A percentile compares a stretch with the other conserved stretches of the same genome.
Conservation (phyloP, 2,797 vertebrate species). For the Coranthus polyacanthus region DNA sequence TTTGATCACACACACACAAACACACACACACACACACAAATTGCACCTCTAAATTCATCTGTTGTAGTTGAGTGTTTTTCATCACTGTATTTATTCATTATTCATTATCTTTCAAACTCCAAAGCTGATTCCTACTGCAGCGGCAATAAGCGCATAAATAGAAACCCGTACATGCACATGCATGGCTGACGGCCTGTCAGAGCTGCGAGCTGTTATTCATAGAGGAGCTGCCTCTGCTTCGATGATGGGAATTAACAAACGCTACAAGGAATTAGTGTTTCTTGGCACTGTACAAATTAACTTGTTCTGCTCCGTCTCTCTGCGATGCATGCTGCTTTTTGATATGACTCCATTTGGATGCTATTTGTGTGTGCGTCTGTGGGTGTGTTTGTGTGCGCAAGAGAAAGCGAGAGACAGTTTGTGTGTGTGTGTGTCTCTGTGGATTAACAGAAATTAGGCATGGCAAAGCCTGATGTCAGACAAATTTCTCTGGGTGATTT, state of each 20-base stretch:
- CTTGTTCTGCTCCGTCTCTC: slow-evolving; percentile 66
- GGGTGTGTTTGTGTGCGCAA: slow-evolving; percentile 5
- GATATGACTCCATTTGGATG: slow-evolving; percentile 53
- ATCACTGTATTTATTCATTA: slow-evolving; percentile 45
- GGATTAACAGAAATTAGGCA: slow-evolving; percentile 62
- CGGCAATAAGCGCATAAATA: slow-evolving; percentile 28
- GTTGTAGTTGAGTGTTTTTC: slow-evolving; percentile 3
- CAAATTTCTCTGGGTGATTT: slow-evolving; percentile 61
- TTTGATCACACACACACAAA: slow-evolving; percentile 3
- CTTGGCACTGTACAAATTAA: slow-evolving; percentile 67
- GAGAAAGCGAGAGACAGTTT: not conserved
- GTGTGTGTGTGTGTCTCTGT: slow-evolving; percentile 33
- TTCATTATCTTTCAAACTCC: slow-evolving; percentile 36
- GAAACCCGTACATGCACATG: slow-evolving; percentile 17
- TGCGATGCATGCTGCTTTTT: slow-evolving; percentile 50
- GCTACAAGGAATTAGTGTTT: slow-evolving; percentile 72
- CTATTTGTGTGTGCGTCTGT: slow-evolving; percentile 18
- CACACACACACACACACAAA: not conserved
- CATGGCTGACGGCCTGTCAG: slow-evolving; percentile 53
- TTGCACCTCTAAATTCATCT: slow-evolving; percentile 13
- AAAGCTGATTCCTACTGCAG: slow-evolving; percentile 31
- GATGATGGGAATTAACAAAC: slow-evolving; percentile 63
- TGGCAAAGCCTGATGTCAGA: slow-evolving; percentile 54
- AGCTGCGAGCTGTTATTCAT: slow-evolving; percentile 46
- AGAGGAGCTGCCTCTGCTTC: slow-evolving; percentile 49